Conservation (phyloP, 1,140 invertebrate species). For the Drosophila trapezifrons region DNA sequence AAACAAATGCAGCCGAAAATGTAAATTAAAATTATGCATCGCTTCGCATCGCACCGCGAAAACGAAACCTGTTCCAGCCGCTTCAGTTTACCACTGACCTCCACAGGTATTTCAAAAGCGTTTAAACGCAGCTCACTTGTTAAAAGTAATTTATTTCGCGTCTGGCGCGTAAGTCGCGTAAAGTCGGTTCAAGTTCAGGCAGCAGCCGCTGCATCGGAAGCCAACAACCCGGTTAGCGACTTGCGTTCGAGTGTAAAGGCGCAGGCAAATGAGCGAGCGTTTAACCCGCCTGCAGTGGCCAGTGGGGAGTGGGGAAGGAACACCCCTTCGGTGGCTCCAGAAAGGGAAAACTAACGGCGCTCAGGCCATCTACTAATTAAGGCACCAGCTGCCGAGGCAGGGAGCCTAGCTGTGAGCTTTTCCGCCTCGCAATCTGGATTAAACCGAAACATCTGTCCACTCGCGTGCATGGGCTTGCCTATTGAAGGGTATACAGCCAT, state of each 20-base stretch:
- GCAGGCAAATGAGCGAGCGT: slow-evolving; percentile 1
- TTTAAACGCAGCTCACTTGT: slow-evolving; percentile 49
- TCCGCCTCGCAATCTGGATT: slow-evolving; percentile 13
- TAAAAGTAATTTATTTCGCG: slow-evolving; percentile 47
- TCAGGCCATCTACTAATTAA: slow-evolving; percentile 7
- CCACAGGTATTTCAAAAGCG: slow-evolving; percentile 51
- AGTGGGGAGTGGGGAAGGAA: neutral
- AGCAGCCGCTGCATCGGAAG: slow-evolving; percentile 43
- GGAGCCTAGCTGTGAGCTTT: slow-evolving; percentile 17
- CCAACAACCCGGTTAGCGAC: slow-evolving; percentile 54
- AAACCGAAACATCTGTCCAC: slow-evolving; percentile 26
- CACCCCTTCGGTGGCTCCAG: neutral
- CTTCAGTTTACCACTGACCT: slow-evolving; percentile 63
- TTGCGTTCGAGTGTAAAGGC: slow-evolving; percentile 13
- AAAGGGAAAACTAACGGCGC: neutral
- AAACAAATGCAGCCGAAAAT: slow-evolving; percentile 34
- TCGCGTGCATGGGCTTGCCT: neutral
- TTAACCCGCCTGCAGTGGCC: neutral
- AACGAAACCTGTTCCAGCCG: slow-evolving; percentile 66
- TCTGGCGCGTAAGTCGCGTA: slow-evolving; percentile 29
- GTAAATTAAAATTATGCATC: slow-evolving; percentile 55
- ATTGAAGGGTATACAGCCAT: neutral
- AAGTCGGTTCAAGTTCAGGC: slow-evolving; percentile 57
- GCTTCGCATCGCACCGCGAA: slow-evolving; percentile 25
- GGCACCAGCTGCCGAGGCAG: slow-evolving; percentile 14